These are phyloP conservation scores for Ophion ventricosus DNA, from an alignment of 2,888 invertebrate genomes.

Conservation along the genomic window DNA sequence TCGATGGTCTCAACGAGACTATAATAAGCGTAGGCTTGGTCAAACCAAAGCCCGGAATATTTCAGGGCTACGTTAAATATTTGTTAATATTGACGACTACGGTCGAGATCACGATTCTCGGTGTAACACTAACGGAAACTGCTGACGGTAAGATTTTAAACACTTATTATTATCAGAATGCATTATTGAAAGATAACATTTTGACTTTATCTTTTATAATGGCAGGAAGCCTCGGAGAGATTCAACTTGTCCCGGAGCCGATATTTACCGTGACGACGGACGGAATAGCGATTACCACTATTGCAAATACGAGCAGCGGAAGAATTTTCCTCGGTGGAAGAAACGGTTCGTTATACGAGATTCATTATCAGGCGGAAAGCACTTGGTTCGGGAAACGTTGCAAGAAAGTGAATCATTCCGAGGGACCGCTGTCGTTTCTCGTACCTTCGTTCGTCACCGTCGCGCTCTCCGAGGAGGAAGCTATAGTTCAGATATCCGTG, in stretches of 20 bases:
- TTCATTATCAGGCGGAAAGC: conserved; percentile 94
- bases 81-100: conserved; percentile 97
- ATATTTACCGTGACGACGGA: conserved; percentile 96
- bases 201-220: conserved; percentile 5
- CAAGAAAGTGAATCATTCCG: conserved; percentile 97
- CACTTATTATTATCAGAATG: neutral
- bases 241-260: conserved; percentile 97
- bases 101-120: conserved; percentile 95
- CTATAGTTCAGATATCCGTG: conserved; percentile 93
- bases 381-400: conserved; percentile 98
- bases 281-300: conserved; percentile 92
- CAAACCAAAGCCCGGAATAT: conserved; percentile 94
- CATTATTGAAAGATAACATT: neutral
- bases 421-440: conserved; percentile 92
- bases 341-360: conserved; percentile 97
- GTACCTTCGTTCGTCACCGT: conserved; percentile 95
- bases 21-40: conserved; percentile 97
- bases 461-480: conserved; percentile 94
- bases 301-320: conserved; percentile 92
- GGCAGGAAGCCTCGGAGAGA: conserved; percentile 87
- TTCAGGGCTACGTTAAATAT: conserved; percentile 95
- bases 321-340: conserved; percentile 97
- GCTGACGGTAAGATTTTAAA: conserved; percentile 76
- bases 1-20: conserved; percentile 96
- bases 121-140: conserved; percentile 85